phyloP scores from a whole-genome alignment of 2,113 vertebrate species.

The Labeo catla region DNA sequence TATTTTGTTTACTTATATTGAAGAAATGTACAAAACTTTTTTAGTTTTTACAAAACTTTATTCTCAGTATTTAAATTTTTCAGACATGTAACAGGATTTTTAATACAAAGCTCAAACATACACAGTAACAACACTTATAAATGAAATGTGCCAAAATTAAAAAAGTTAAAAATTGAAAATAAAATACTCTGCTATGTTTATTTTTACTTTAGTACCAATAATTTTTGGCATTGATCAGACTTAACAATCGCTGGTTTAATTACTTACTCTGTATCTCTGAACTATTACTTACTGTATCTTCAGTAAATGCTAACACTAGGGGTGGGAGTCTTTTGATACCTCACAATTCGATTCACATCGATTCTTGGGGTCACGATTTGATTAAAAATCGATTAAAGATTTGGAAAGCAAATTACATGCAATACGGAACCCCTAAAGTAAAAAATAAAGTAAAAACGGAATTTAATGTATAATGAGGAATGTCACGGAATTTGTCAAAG shows the following conservation, averaged over 20 bases:
- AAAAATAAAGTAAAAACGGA: too few relatives aligned
- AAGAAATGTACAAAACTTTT: not conserved
- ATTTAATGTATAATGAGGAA: too few relatives aligned
- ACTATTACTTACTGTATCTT: not conserved
- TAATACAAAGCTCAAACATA: not conserved
- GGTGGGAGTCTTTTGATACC: too few relatives aligned
- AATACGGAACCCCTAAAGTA: too few relatives aligned
- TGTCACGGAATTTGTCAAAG: too few relatives aligned
- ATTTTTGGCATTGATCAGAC: not conserved
- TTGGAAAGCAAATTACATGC: too few relatives aligned
- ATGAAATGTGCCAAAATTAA: not conserved
- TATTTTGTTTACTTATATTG: not conserved
- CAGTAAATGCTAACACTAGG: not conserved
- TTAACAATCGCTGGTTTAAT: not conserved
- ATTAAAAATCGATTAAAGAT: too few relatives aligned
- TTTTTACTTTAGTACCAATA: not conserved
- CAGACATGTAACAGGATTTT: not conserved
- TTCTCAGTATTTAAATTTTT: not conserved
- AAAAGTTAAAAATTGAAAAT: not conserved
- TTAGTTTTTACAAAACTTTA: not conserved
- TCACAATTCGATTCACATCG: too few relatives aligned
- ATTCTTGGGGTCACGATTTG: too few relatives aligned
- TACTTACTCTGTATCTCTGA: not conserved
- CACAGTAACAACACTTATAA: not conserved
- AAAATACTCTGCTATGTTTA: not conserved